Percentiles rank a stretch among this genome's conserved stretches.
These are phyloP conservation scores for Hemistola chrysoprasaria DNA, from an alignment of 2,888 invertebrate genomes.

Conservation along the genomic window DNA sequence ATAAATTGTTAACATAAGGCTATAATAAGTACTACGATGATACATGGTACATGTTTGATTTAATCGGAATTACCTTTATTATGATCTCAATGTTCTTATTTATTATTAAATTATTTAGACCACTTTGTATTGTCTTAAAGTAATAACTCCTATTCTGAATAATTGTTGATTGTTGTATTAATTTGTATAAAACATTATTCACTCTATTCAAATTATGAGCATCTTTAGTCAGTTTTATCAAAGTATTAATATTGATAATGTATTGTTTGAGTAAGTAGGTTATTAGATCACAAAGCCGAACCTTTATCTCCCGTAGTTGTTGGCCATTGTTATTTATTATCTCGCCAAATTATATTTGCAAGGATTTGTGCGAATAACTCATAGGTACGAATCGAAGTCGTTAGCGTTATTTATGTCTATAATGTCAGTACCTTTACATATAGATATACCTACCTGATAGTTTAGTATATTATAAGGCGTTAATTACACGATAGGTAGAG, in stretches of 20 bases:
- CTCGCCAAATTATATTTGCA: constrained; percentile 33
- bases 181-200: neutral
- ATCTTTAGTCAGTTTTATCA: constrained; percentile 10
- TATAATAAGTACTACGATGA: constrained; percentile 19
- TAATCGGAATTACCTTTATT: constrained; percentile 40
- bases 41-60: constrained; percentile 35
- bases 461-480: constrained; percentile 65
- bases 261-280: constrained; percentile 8
- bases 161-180: constrained; percentile 1
- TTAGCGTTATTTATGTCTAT: constrained; percentile 48
- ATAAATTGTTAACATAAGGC: constrained; percentile 34
- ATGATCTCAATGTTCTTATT: constrained; percentile 51
- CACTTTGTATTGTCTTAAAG: too few species aligned
- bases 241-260: constrained; percentile 8
- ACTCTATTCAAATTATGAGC: neutral
- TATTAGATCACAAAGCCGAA: constrained; percentile 13
- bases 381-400: constrained; percentile 36
- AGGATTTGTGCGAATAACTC: constrained; percentile 14
- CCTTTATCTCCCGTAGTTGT: constrained; percentile 16
- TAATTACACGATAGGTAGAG: too few species aligned
- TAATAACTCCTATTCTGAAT: too few species aligned
- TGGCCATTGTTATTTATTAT: constrained; percentile 31
- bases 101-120: neutral
- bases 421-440: constrained; percentile 55
- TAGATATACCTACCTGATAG: constrained; percentile 64